Evolutionary conservation across 2,797 vertebrate species (phyloP), one percentile per base, ranked within the genome.

Genomic region (Rhynchonycteris naso): DNA sequence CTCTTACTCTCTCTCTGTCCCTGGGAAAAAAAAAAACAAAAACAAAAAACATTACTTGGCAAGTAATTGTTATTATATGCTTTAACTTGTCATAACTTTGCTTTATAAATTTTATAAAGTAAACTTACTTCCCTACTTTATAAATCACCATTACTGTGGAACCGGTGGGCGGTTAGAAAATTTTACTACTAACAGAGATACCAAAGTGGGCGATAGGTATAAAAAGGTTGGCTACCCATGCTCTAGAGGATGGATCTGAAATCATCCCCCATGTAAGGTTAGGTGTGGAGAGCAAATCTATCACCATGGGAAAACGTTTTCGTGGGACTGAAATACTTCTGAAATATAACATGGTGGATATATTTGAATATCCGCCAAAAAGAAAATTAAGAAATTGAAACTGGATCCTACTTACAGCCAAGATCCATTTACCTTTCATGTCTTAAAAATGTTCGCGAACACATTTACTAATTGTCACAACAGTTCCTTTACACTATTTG

Each of bases 401-500:
- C 26, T 65, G 0, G 56, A 43, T 66, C 21, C 35, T 52, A 30
- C 3, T 47, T 85, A 79, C 71, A 93, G 19, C 19, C 28, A 82
- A 89, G 22, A 90, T 76, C 28, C 15, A 52, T 87, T 90, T 92
- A 82, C 79, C 68, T 93, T 87, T 84, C 58, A 92, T 63, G 13
- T 71, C 95, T 90, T 59, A 79, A 84, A 91, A 90, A 88, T 33
- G 14, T 84, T 85, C 72, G 0, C 71, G 88, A 90, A 66, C 92
- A 95, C 80, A 90, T 93, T 95, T 89, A 38, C 61, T 71, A 95
- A 95, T 87, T 92, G 71, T 88, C 88, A 79, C 87, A 95, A 93
- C 80, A 96, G 93, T 96, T 94, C 69, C 54, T 68, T 89, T 58
- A 19, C 28, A 52, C 1, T 16, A 82, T 30, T 96, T 81, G 21